Evolutionary conservation across 2,888 invertebrate genomes (phyloP), one percentile per base, ranked within the genome.

Genomic region (Campoplex capitator): DNA sequence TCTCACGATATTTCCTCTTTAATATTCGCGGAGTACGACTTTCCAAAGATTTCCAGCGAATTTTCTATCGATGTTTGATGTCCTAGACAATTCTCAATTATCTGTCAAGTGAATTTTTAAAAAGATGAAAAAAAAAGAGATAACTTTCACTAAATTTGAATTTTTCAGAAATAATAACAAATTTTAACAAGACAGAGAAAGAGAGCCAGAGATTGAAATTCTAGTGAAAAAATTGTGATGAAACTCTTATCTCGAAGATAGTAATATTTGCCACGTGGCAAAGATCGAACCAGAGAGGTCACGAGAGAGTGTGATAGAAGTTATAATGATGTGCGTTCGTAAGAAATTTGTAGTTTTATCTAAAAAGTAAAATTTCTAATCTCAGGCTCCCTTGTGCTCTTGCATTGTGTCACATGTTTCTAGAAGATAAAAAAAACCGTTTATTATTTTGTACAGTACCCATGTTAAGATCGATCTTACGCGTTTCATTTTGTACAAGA

Each of bases 401-500:
- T 32, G 16, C 62, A 62, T 16, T 2, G 32, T 28, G 32, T 32
- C 9, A 62, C 32, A 6, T 62, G 28, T 62, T 58, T 58, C 28
- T 32, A 32, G 6, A 32, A 62, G 62, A 62, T 16, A 32, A 62
- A 62, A 32, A 56, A 62, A 62, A 62, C 62, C 62, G 16, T 62
- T 62, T 62, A 62, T 78, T 74, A 65, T 73, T 73, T 74, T 65
- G 38, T 81, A 81, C 73, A 81, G 51, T 18, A 65, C 38, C 38
- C 81, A 54, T 16, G 38, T 65, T 7, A 74, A 73, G 38, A 74
- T 71, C 38, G 67, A 38, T 65, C 13, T 23, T 67, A 38, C 70
- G 71, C 23, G 51, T 54, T 23, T 78, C 65, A 78, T 13, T 73
- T 83, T 65, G 45, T 86, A 83, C 75, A 79, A 84, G 84, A 80